A percentile compares a stretch with the other conserved stretches of the same genome.
These are phyloP conservation scores for Anisognathus igniventris DNA, from an alignment of 2,797 vertebrate species.

Conservation along the genomic window DNA sequence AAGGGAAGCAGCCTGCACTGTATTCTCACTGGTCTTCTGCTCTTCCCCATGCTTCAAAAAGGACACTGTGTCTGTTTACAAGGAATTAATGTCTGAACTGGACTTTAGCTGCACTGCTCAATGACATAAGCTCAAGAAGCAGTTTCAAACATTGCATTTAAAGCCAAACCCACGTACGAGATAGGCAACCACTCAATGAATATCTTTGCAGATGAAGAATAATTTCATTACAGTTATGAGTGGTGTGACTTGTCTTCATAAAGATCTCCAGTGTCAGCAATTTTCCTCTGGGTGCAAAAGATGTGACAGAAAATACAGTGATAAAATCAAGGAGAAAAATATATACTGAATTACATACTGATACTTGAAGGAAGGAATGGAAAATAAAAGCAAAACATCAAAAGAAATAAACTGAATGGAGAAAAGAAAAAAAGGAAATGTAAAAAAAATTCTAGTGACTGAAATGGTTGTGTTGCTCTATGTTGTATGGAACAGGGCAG, in stretches of 20 bases:
- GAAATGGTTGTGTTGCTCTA: neutral
- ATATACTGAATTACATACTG: neutral
- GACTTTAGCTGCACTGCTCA: neutral
- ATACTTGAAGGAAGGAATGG: neutral
- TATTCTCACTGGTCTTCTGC: neutral
- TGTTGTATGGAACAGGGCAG: neutral
- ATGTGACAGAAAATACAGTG: neutral
- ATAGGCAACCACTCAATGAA: neutral
- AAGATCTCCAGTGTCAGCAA: neutral
- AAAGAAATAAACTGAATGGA: neutral
- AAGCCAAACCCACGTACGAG: neutral
- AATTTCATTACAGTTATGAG: neutral
- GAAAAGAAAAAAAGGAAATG: neutral
- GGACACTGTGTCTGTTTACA: accelerated
- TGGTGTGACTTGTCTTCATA: neutral
- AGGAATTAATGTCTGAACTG: neutral
- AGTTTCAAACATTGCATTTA: neutral
- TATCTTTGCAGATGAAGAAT: neutral
- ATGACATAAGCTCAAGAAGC: neutral
- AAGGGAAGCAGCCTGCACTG: neutral
- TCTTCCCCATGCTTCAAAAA: neutral
- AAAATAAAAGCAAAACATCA: neutral
- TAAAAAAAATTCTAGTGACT: neutral
- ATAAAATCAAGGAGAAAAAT: neutral
- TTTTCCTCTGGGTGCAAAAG: neutral